These are phyloP conservation scores for Mesorhabditis belari DNA, from an alignment of 2,888 invertebrate genomes.

Conservation along the genomic window DNA sequence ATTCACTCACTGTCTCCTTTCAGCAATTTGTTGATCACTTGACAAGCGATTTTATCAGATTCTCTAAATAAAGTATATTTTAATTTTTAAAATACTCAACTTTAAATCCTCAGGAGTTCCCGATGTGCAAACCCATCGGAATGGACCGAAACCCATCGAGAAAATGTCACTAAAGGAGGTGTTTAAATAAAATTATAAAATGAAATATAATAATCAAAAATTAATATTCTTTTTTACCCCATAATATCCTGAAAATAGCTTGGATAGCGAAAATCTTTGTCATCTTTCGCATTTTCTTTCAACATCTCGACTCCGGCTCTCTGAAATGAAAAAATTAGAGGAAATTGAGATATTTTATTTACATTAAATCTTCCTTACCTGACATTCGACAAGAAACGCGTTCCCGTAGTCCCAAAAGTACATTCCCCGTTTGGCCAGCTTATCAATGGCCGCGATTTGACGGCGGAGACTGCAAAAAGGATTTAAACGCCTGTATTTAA, in stretches of 20 bases:
- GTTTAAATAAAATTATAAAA: background rate
- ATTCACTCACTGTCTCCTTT: constrained; percentile 30
- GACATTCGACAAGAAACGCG: too few species aligned
- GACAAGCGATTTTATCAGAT: constrained; percentile 60
- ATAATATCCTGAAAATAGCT: constrained; percentile 65
- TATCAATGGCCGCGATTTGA: constrained; percentile 62
- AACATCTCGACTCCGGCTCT: constrained; percentile 60
- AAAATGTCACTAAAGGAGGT: constrained; percentile 60
- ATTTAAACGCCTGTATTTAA: background rate
- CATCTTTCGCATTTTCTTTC: constrained; percentile 52
- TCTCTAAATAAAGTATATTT: constrained; percentile 25
- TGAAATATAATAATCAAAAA: too few species aligned
- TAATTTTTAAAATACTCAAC: background rate
- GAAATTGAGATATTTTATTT: too few species aligned
- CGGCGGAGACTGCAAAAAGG: constrained; percentile 57
- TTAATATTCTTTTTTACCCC: constrained; percentile 58
- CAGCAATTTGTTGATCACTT: constrained; percentile 56
- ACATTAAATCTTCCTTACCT: too few species aligned
- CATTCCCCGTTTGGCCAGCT: constrained; percentile 58
- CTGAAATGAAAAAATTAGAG: too few species aligned
- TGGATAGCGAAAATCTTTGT: constrained; percentile 61
- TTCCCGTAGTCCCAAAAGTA: constrained; percentile 66
- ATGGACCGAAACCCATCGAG: constrained; percentile 65
- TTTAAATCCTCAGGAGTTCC: constrained; percentile 56
- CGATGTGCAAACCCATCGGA: constrained; percentile 65